Base-by-base conservation (phyloP, 2,113 vertebrate genomes). In the Rhineura floridana region DNA sequence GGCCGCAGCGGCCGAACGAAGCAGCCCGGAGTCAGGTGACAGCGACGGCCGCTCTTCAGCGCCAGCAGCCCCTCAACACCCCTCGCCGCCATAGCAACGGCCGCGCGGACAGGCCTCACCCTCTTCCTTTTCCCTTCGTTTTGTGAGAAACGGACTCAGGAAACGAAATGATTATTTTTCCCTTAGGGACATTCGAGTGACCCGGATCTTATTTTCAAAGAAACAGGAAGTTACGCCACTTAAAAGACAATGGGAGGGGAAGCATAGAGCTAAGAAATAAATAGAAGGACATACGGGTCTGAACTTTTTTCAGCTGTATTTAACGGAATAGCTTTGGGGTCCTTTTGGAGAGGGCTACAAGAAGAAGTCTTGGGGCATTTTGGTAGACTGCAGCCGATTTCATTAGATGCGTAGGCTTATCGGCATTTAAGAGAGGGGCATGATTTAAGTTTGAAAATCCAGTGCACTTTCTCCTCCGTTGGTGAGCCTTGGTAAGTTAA, bases 1-100 rank as follows among this genome's bases (percentile, higher is more conserved):
- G 75, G 39, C 85, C 77, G 90, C 91, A 82, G 88, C 81, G 23
- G 79, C 90, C 91, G 87, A 81, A 85, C 55, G 80, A 46, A 48
- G 25, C 25, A 12, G 48, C 19, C 8, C 4, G 11, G 76, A 59
- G 42, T 67, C 19, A 21, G 79, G 46, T 8, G 7, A 67, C 46
- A n/a, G 75, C 76, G 80, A n/a, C 76, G 69, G 84, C 25, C 28
- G 19, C 46, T 28, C 6, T 23, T 33, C 21, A 55, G 39, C 70
- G 42, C 69, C 69, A 4, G 55, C 2, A 33, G 5, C 28, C 42
- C 69, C 30, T 7, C 33, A 10, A 46, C 17, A 12, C 19, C 55
- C 30, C 76, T 69, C 4, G 39, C 11, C 8, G 77, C 90, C 91
- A 93, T 92, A 55, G 42, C 73, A 52, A 42, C 76, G 36, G 28